These are phyloP conservation scores for Aleiodes sp. DNA, from an alignment of 1,140 invertebrate species.

Conservation along the genomic window DNA sequence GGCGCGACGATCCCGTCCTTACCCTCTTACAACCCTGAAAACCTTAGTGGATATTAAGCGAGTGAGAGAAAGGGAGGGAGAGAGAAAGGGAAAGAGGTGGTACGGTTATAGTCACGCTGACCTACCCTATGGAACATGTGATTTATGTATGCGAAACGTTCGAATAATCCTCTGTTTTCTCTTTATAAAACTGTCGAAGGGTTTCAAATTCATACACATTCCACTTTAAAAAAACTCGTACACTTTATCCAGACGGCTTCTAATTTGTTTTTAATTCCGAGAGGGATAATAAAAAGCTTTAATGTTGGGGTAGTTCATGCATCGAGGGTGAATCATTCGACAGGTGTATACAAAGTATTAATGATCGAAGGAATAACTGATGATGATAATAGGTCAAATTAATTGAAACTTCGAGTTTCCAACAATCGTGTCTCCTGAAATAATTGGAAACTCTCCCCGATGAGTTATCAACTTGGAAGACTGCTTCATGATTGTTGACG, in stretches of 20 bases:
- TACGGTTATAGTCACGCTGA: no score
- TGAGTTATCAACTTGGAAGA: no score
- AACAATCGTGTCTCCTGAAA: not conserved
- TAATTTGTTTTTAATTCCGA: not conserved
- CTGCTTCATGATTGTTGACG: not conserved
- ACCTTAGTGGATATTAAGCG: constrained; percentile 54
- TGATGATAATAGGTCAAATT: no score
- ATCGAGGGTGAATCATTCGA: constrained; percentile 11
- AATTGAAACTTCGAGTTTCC: not conserved
- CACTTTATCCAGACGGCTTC: not conserved
- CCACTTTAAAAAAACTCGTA: not conserved
- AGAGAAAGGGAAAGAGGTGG: no score
- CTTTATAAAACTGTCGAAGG: no score
- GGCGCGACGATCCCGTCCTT: constrained; percentile 45
- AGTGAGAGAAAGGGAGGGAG: no score
- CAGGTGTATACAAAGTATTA: not conserved
- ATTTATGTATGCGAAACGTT: not conserved
- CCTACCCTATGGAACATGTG: constrained; percentile 53
- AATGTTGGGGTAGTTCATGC: not conserved
- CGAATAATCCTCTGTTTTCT: not conserved
- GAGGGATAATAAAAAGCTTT: not conserved
- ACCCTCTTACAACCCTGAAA: constrained; percentile 43
- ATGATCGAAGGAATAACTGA: not conserved
- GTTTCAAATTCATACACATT: constrained; percentile 2
- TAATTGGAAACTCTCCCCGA: not conserved